A percentile compares a stretch with the other conserved stretches of the same genome.
Conservation (phyloP, 35 echinoderm and acorn worm species). For the Eucidaris tribuloides region DNA sequence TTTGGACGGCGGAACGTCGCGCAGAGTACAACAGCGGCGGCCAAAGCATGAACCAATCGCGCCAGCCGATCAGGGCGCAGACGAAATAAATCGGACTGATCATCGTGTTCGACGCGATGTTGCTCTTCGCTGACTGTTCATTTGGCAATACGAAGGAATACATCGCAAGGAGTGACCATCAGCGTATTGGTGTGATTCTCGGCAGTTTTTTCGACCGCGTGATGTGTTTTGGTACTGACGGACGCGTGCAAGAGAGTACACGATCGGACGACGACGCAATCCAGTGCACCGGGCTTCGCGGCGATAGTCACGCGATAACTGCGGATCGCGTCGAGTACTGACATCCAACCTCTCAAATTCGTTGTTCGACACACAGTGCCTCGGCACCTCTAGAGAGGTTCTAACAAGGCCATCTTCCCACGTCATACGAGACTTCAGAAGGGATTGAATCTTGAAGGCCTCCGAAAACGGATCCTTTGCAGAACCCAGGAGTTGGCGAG, state of each 20-base stretch:
- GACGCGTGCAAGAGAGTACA: slow-evolving; percentile 21
- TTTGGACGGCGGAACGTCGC: too few relatives aligned
- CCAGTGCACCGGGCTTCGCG: too few relatives aligned
- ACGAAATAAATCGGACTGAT: neutral
- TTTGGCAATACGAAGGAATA: slow-evolving; percentile 19
- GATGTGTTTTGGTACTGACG: neutral
- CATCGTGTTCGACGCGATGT: neutral
- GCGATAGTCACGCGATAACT: too few relatives aligned
- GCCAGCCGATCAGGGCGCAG: neutral
- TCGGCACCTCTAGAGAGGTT: neutral
- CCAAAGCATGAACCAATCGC: too few relatives aligned
- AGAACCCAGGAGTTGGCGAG: too few relatives aligned
- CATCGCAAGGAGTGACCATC: slow-evolving; percentile 7
- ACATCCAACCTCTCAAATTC: too few relatives aligned
- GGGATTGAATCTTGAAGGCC: neutral
- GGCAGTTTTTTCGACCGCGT: slow-evolving; percentile 5
- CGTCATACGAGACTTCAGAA: slow-evolving; percentile 5
- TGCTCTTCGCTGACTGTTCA: slow-evolving; percentile 17
- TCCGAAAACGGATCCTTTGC: too few relatives aligned
- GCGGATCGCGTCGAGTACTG: too few relatives aligned
- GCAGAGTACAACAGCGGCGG: too few relatives aligned
- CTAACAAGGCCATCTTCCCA: neutral
- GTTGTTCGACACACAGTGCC: too few relatives aligned
- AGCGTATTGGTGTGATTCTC: slow-evolving; percentile 1
- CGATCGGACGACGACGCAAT: too few relatives aligned